Evolutionary conservation across 2,113 vertebrate genomes (phyloP), one percentile per base, ranked within the genome.

Genomic region (Psittacus erithacus): DNA sequence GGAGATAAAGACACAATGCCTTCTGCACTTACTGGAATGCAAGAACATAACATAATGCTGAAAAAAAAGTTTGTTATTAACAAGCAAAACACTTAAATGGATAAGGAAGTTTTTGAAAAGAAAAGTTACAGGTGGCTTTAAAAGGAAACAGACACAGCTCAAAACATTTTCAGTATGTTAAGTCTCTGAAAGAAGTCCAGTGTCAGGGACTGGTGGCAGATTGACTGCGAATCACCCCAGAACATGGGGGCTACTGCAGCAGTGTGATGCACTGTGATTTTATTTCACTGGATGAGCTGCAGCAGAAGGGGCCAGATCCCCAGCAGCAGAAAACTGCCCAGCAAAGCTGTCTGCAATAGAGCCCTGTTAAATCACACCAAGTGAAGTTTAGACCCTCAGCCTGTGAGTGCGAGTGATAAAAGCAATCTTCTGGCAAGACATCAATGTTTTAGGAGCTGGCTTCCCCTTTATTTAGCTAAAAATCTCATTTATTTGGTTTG

Each of bases 391-490:
- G 70, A 84, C 49, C 65, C 55, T 73, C 1, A 0, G 52, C 50
- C 57, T 73, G 15, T 17, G 76, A 78, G 53, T n/a, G 57, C 24
- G 57, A 73, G n/a, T 11, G 38, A 75, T 93, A 79, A 90, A 88
- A 86, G 57, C 39, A 84, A 87, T 82, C 76, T 83, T 68, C 69
- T 93, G 83, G 86, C 92, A 93, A 82, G 86, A 65, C 19, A 35
- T 50, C 88, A 87, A 2, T 0, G 0, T 47, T 93, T 86, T 33
- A 92, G 89, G 24, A 96, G 64, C 38, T 63, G 60, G 63, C 77
- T 94, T 91, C 60, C 41, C 84, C 46, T 76, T 69, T 78, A 79
- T 87, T 94, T 93, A 96, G 67, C 80, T 67, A 92, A 81, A 94
- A 95, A 93, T 62, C 71, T 81, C 35, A 82, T 90, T 91, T 93